Conservation (phyloP, 2,888 invertebrate genomes). For the Opisthograptis luteolata region DNA sequence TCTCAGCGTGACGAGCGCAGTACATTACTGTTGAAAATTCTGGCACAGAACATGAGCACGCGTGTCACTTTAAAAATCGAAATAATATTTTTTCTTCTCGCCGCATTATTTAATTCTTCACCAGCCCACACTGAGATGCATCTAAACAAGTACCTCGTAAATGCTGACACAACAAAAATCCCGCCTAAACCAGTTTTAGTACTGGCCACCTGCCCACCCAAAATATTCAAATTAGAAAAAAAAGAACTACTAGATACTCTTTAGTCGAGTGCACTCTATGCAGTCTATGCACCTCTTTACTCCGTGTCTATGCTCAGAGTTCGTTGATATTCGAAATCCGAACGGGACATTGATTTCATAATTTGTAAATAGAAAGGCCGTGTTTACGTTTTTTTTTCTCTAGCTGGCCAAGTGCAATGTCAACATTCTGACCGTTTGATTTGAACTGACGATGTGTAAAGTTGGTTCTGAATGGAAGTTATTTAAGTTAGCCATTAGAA, state of each 20-base stretch:
- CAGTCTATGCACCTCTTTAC: too few relatives aligned
- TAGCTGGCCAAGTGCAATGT: conserved; percentile 22
- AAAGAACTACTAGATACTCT: not conserved
- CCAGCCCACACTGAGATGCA: not conserved
- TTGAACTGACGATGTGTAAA: too few relatives aligned
- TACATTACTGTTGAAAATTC: too few relatives aligned
- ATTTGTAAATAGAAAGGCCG: conserved; percentile 39
- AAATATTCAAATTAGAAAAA: conserved; percentile 34
- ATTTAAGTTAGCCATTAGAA: too few relatives aligned
- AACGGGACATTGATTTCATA: conserved; percentile 37
- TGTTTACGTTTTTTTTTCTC: conserved; percentile 34
- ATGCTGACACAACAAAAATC: conserved; percentile 35
- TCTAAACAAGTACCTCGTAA: conserved; percentile 15
- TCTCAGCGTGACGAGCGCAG: too few relatives aligned
- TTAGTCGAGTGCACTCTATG: too few relatives aligned
- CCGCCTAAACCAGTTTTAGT: conserved; percentile 32
- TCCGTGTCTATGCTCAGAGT: too few relatives aligned
- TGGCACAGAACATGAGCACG: too few relatives aligned
- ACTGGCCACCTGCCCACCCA: conserved; percentile 31
- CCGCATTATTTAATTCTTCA: too few relatives aligned
- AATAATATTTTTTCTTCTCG: too few relatives aligned
- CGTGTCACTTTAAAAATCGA: too few relatives aligned
- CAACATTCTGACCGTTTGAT: conserved; percentile 14
- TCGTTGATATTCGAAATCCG: conserved; percentile 38
- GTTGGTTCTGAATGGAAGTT: too few relatives aligned